Conservation (phyloP, 2,888 invertebrate genomes). For the Diachrysia chrysitis region DNA sequence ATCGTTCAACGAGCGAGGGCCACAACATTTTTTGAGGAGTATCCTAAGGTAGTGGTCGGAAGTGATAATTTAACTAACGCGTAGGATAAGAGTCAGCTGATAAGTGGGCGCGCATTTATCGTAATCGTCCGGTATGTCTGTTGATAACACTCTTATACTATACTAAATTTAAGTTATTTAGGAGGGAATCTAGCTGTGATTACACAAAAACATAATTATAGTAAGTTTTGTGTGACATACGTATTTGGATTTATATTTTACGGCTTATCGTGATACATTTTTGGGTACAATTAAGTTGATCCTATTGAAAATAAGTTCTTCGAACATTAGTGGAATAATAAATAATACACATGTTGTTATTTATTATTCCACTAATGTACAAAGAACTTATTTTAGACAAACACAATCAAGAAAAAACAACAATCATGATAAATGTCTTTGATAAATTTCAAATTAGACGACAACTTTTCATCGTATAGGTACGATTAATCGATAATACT, state of each 20-base stretch:
- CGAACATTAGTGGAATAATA: too few species aligned
- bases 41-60: not conserved
- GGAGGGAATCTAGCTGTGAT: not conserved
- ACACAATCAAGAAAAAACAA: too few species aligned
- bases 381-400: too few species aligned
- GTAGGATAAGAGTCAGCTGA: conserved; percentile 29
- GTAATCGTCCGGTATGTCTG: conserved; percentile 46
- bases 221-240: not conserved
- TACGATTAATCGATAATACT: not conserved
- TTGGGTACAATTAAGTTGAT: too few species aligned
- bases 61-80: conserved; percentile 13
- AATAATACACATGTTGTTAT: too few species aligned
- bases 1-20: not conserved
- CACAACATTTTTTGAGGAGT: not conserved
- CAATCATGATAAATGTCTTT: not conserved
- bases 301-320: too few species aligned
- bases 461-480: not conserved
- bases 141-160: conserved; percentile 29
- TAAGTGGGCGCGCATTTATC: conserved; percentile 25
- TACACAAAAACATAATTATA: not conserved
- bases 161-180: conserved; percentile 16
- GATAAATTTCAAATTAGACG: conserved; percentile 1
- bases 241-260: too few species aligned
- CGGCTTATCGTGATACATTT: too few species aligned
- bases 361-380: too few species aligned